Evolutionary conservation across 2,888 invertebrate genomes (phyloP), one percentile per base, ranked within the genome.

Genomic region (Tetanocera ferruginea): DNA sequence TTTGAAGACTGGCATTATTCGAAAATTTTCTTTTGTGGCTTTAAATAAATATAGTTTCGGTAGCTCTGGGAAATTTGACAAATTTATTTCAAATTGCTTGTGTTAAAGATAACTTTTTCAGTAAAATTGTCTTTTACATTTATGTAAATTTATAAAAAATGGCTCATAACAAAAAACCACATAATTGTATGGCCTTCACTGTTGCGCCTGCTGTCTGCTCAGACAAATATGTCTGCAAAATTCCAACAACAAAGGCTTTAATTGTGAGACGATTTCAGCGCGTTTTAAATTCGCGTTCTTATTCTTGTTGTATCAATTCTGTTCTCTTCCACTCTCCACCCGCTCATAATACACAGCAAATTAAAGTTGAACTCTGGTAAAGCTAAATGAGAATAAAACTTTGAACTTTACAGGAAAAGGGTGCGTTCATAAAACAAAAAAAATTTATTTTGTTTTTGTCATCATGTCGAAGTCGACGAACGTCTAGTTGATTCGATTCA

Each of bases 361-460:
- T 70, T 55, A 70, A 70, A 70, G 70, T 70, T 55, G 70, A 70
- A 70, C 70, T 70, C 52, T 55, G n/a, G n/a, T 9, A 28, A 43
- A 25, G 70, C 11, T 19, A n/a, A 23, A 43, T 17, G 11, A 14
- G 23, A 51, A 69, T 25, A 69, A 51, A 69, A 51, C 49, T 31
- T 52, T 70, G 55, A 70, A 70, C 70, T 70, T 28, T 55, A 31
- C 70, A 31, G 70, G 70, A 55, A 70, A 70, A 70, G 70, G 69
- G 69, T 69, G 69, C 69, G 69, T 49, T 9, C 31, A 31, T 64
- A 34, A 17, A 23, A 19, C n/a, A 52, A 19, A 23, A 19, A 55
- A 52, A 19, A 19, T n/a, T 55, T 55, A n/a, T 55, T 23, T 37
- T 43, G 19, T 67, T 67, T 31, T 25, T 31, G 55, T 70, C 70